phyloP scores from a whole-genome alignment of 1,140 invertebrate species.

The Drosophila erecta region DNA sequence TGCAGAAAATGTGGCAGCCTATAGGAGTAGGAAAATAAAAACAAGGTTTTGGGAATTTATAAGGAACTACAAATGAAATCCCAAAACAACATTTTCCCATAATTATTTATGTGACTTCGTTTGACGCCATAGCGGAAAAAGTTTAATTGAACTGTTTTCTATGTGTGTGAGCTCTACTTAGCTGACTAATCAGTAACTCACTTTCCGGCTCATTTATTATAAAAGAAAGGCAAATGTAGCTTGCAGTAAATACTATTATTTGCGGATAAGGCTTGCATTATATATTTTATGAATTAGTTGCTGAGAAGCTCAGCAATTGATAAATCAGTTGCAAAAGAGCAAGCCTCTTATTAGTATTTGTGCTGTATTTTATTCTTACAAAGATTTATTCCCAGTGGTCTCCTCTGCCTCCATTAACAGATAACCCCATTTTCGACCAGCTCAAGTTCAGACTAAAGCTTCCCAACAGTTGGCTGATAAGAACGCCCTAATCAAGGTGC shows the following conservation, averaged over 20 bases:
- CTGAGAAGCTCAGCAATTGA: not conserved
- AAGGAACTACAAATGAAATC: not conserved
- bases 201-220: not conserved
- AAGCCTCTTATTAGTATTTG: no score
- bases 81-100: no score
- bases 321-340: not conserved
- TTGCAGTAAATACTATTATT: not conserved
- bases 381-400: constrained; percentile 8
- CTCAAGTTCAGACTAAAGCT: constrained; percentile 42
- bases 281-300: not conserved
- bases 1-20: constrained; percentile 3
- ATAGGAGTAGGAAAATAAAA: no score
- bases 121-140: no score
- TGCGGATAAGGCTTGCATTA: not conserved
- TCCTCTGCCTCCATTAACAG: constrained; percentile 45
- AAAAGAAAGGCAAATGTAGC: not conserved
- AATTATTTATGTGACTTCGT: no score
- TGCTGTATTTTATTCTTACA: not conserved
- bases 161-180: not conserved
- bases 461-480: constrained; percentile 39
- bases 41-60: no score
- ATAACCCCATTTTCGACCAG: constrained; percentile 56
- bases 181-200: not conserved
- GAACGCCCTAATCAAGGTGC: constrained; percentile 42
- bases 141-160: not conserved